Conservation (phyloP, 2,888 invertebrate species). For the Microctonus aethiopoides region DNA sequence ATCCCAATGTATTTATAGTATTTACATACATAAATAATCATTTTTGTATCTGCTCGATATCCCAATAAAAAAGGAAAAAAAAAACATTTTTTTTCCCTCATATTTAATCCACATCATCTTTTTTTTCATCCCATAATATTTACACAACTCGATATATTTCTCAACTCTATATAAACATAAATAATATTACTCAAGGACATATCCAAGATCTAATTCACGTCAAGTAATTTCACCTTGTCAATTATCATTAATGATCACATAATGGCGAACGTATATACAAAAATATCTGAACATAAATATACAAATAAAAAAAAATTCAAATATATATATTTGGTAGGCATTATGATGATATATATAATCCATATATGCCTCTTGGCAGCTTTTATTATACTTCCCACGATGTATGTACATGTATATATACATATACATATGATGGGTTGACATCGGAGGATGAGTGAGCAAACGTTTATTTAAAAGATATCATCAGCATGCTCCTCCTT, state of each 20-base stretch:
- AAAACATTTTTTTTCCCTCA: too few relatives aligned
- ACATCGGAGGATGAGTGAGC: constrained; percentile 44
- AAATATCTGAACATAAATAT: not conserved
- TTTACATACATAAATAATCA: too few relatives aligned
- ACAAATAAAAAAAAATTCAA: not conserved
- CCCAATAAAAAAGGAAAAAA: too few relatives aligned
- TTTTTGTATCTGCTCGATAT: too few relatives aligned
- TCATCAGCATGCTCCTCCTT: constrained; percentile 44
- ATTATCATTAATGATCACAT: not conserved
- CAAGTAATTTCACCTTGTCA: not conserved
- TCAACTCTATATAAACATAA: not conserved
- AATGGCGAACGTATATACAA: not conserved
- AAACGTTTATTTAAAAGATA: constrained; percentile 63
- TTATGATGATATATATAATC: constrained; percentile 11
- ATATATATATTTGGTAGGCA: not conserved
- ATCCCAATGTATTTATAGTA: too few relatives aligned
- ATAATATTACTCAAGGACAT: too few relatives aligned
- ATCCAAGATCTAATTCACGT: not conserved
- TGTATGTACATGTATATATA: too few relatives aligned
- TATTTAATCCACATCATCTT: too few relatives aligned
- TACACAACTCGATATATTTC: not conserved
- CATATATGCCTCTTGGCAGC: constrained; percentile 17
- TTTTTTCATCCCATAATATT: too few relatives aligned
- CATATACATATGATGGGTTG: not conserved
- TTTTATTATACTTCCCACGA: not conserved